Evolutionary conservation across 2,888 invertebrate species (phyloP), one percentile per base, ranked within the genome.

Genomic region (Actias luna): DNA sequence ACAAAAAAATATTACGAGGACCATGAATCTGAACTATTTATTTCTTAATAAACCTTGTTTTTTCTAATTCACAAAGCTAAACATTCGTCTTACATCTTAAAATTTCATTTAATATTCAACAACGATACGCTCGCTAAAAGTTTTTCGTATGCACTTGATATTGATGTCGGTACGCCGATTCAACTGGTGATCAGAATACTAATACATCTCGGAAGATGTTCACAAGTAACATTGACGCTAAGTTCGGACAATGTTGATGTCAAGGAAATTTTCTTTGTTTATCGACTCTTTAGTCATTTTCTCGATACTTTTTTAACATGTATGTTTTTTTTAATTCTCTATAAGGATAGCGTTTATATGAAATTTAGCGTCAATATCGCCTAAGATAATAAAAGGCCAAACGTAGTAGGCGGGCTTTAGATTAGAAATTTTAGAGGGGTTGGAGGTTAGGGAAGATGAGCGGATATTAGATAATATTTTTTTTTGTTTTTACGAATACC

Each of bases 181-280:
- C 69, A 68, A 68, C 31, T 65, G 62, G 3, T 55, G 69, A 65
- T 52, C 62, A 29, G 78, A 74, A 78, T 78, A 75, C 69, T 72
- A 78, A 78, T 74, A 29, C n/a, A 33, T 65, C 64, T 69, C 67
- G 73, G 76, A 72, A 71, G 73, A 76, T 68, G 70, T 75, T 69
- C 70, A 70, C 74, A 69, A 70, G 63, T 65, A 67, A 59, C 66
- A 68, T 69, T 69, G 69, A 50, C 64, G 39, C 58, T 59, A 35
- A 62, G 36, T 35, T 36, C 57, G 59, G 60, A 31, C 65, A 69
- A 69, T 71, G 69, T 65, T 68, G 69, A 75, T 71, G 75, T 69
- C 74, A 74, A 61, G 64, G 67, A 35, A 35, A 35, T 52, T 57
- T 27, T 27, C 25, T 16, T 27, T 25, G 22, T 42, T 14, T 22